These are phyloP conservation scores for Meloidogyne chitwoodi DNA, from an alignment of 1,140 invertebrate species.

Conservation along the genomic window DNA sequence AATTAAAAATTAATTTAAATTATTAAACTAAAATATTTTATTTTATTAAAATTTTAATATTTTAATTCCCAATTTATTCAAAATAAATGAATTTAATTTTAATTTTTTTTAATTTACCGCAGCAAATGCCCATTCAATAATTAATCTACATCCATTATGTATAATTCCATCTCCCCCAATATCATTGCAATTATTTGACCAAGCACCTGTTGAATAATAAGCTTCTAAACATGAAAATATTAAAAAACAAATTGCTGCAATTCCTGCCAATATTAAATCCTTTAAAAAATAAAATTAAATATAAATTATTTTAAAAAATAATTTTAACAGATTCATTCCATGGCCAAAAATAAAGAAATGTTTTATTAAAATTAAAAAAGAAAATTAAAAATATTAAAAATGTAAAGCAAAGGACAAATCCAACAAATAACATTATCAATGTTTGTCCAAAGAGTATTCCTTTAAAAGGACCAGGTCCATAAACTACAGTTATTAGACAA, in stretches of 20 bases:
- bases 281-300: constrained; percentile 20
- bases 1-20: too few species aligned
- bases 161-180: constrained; percentile 57
- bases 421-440: constrained; percentile 48
- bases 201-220: constrained; percentile 57
- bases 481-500: constrained; percentile 53
- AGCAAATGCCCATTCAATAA: constrained; percentile 59
- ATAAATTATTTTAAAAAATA: background rate
- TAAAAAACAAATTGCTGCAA: constrained; percentile 44
- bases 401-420: constrained; percentile 49
- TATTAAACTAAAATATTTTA: too few species aligned
- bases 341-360: constrained; percentile 54
- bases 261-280: constrained; percentile 48
- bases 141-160: constrained; percentile 57
- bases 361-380: constrained; percentile 53
- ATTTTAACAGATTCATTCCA: constrained; percentile 41
- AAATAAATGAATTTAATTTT: too few species aligned
- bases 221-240: constrained; percentile 51
- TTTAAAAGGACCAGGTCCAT: constrained; percentile 59
- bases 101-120: too few species aligned
- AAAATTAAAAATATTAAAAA: constrained; percentile 56
- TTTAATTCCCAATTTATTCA: too few species aligned
- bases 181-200: constrained; percentile 59
- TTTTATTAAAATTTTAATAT: too few species aligned
- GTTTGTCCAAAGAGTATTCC: constrained; percentile 59